phyloP scores from a whole-genome alignment of 2,888 invertebrate genomes.

The Artemia sinica region DNA sequence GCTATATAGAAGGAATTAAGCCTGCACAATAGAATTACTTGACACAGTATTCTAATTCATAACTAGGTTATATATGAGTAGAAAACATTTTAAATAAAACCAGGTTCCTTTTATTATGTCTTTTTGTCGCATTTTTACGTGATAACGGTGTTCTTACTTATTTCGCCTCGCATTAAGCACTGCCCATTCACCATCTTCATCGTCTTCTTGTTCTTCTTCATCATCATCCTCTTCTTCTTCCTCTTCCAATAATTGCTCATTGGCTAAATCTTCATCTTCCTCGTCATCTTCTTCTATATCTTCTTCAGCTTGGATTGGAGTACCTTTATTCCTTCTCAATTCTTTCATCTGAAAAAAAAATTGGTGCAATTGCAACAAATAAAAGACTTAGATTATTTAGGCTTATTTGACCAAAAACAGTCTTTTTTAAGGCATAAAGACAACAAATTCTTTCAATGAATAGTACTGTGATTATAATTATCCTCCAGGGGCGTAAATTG shows the following conservation, averaged over 20 bases:
- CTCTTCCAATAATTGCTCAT: constrained; percentile 26
- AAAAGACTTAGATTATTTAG: background rate
- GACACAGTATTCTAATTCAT: no score
- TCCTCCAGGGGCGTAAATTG: no score
- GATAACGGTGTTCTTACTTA: constrained; percentile 25
- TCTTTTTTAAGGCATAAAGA: background rate
- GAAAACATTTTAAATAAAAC: no score
- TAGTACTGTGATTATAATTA: no score
- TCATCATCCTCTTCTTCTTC: constrained; percentile 25
- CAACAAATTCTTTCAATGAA: background rate
- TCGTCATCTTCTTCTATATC: constrained; percentile 33
- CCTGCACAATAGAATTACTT: no score
- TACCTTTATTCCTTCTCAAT: constrained; percentile 15
- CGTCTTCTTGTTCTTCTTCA: constrained; percentile 24
- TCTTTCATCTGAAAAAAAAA: constrained; percentile 11
- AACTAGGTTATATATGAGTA: no score
- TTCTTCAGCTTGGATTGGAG: constrained; percentile 27
- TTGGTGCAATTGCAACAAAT: background rate
- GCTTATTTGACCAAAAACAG: background rate
- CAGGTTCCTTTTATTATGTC: no score
- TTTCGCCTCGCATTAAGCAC: constrained; percentile 12
- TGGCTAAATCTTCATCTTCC: constrained; percentile 30
- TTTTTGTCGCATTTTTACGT: no score
- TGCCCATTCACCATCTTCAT: constrained; percentile 22
- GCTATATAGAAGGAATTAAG: no score